phyloP scores from a whole-genome alignment of 2,113 vertebrate species.

The Phasianus colchicus region DNA sequence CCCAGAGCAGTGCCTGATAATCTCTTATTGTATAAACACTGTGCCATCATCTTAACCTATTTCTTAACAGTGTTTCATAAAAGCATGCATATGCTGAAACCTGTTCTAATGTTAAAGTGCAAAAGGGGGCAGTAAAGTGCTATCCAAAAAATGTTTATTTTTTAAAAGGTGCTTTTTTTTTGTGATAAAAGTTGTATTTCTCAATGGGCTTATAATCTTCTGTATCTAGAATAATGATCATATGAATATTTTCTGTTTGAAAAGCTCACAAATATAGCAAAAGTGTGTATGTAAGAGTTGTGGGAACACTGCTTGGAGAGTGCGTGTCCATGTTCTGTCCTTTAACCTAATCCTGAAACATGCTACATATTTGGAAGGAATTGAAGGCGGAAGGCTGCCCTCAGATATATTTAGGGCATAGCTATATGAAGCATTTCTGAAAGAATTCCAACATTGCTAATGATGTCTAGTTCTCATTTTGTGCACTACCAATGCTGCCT shows the following conservation, averaged over 20 bases:
- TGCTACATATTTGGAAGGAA: neutral
- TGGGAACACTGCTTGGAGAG: neutral
- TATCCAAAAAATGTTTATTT: conserved; percentile 63
- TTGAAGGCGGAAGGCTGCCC: neutral
- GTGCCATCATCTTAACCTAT: neutral
- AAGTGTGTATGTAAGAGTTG: neutral
- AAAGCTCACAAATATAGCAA: neutral
- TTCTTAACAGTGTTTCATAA: conserved; percentile 39
- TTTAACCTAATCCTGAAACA: conserved; percentile 29
- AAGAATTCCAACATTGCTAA: conserved; percentile 46
- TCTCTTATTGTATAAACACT: neutral
- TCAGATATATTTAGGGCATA: neutral
- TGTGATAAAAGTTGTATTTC: conserved; percentile 27
- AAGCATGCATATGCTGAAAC: conserved; percentile 17
- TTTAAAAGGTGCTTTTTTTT: conserved; percentile 48
- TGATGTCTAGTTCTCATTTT: conserved; percentile 32
- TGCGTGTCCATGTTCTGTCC: neutral
- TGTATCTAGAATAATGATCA: conserved; percentile 19
- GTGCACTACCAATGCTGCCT: neutral
- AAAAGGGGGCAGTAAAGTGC: conserved; percentile 87
- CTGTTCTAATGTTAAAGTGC: conserved; percentile 82
- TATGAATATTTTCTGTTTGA: neutral
- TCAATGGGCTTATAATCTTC: neutral
- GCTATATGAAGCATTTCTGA: conserved; percentile 18
- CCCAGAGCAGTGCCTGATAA: neutral